These are phyloP conservation scores for Cacajao melanocephalus DNA, from an alignment of 2,797 vertebrate species.

Conservation along the genomic window DNA sequence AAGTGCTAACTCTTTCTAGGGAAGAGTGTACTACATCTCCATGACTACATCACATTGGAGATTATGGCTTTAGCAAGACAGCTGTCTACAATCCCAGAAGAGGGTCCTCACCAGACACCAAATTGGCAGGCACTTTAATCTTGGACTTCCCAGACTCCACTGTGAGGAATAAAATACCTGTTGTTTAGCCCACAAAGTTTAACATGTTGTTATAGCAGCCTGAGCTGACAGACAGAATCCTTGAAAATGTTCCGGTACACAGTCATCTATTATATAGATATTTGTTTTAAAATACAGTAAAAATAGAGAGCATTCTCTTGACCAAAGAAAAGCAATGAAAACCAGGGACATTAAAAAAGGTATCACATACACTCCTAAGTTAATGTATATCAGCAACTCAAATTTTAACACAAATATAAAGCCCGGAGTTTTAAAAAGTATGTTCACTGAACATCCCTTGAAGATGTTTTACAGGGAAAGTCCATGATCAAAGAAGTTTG, in stretches of 20 bases:
- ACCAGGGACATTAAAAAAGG: not conserved
- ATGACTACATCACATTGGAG: too few species aligned
- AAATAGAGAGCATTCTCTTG: not conserved
- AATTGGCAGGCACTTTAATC: not conserved
- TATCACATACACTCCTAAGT: not conserved
- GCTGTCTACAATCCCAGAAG: not conserved
- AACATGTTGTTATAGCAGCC: not conserved
- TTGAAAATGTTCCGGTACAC: not conserved
- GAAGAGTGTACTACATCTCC: too few species aligned
- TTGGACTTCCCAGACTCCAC: not conserved
- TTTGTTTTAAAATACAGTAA: not conserved
- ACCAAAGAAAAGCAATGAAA: not conserved
- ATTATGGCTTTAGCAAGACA: not conserved
- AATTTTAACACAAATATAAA: not conserved
- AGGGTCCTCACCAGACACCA: not conserved
- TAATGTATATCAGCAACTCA: not conserved
- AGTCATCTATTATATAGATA: not conserved
- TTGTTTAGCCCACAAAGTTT: not conserved
- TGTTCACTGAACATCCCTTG: not conserved
- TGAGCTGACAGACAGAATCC: not conserved
- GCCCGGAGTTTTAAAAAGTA: not conserved
- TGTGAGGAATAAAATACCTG: not conserved
- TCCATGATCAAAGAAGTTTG: not conserved
- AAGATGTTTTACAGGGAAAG: not conserved
- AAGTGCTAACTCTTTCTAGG: not conserved